Evolutionary conservation across 2,797 vertebrate species (phyloP), one percentile per base, ranked within the genome.

Genomic region (Columba guinea): DNA sequence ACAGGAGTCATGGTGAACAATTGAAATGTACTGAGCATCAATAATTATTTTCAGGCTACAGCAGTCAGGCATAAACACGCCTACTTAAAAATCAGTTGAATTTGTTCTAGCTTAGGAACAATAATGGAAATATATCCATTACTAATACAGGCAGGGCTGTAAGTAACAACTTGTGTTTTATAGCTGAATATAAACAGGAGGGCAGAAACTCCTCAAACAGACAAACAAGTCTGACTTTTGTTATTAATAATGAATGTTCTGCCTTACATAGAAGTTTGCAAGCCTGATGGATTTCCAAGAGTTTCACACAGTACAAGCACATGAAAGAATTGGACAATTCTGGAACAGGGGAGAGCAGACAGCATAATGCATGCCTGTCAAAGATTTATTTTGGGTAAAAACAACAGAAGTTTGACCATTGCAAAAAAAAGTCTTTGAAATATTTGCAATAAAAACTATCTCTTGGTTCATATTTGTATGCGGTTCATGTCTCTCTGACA

Each of bases 161-260:
- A 95, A 93, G 83, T 74, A 92, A 82, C 22, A 91, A 84, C 39
- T 88, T 37, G 23, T 2, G 4, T 48, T 91, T 92, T 94, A 83
- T 23, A 90, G 60, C 46, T 28, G 12, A 84, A 86, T 76, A 77
- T 70, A 96, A 92, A 82, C 48, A 96, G 65, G 59, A 91, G 44
- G 56, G 82, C 14, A 64, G 48, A 81, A 93, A 89, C 41, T 79
- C 51, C 60, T 70, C 24, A 90, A 74, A 95, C 27, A 87, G 35
- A 84, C 26, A 75, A 86, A 93, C 37, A 89, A 77, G 13, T 67
- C 46, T 48, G 82, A 75, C 28, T 92, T 88, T 62, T 88, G 67
- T 37, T 91, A 81, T 62, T 74, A 94, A 65, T 71, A 92, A 94
- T 80, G 8, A 89, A 94, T 82, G 30, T 49, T 68, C 84, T 94